These are phyloP conservation scores for Chrysochloris asiatica DNA, from an alignment of 2,113 vertebrate genomes.

Conservation along the genomic window DNA sequence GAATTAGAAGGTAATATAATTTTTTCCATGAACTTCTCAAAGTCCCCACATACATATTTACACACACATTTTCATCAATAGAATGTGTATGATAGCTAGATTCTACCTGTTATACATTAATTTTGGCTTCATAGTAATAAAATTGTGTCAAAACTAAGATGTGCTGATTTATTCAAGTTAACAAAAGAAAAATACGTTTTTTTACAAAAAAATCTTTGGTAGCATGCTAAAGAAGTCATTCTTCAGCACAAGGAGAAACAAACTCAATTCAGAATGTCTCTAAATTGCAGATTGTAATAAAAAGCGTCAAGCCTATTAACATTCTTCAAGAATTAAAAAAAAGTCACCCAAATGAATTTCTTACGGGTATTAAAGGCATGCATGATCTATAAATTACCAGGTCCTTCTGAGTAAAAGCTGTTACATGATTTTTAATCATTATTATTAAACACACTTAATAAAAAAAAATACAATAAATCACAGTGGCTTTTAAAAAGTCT, in stretches of 20 bases:
- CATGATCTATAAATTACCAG: conserved; percentile 56
- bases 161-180: not conserved
- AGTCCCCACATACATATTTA: not conserved
- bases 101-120: not conserved
- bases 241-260: conserved; percentile 20
- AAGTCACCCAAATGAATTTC: conserved; percentile 10
- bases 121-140: not conserved
- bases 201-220: conserved; percentile 14
- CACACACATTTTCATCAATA: not conserved
- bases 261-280: not conserved
- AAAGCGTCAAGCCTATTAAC: conserved; percentile 38
- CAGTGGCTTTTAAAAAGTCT: conserved; percentile 44
- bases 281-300: conserved; percentile 33
- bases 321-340: not conserved
- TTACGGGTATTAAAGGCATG: conserved; percentile 25
- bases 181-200: not conserved
- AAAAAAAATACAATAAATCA: not conserved
- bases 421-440: conserved; percentile 51
- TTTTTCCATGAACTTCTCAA: no score
- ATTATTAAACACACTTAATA: conserved; percentile 44
- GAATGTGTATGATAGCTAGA: not conserved
- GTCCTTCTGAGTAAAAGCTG: conserved; percentile 23
- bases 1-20: no score
- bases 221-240: conserved; percentile 7
- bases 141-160: conserved; percentile 30